Conservation (phyloP, 1,140 invertebrate genomes). For the Yoshiicerus persimilis region DNA sequence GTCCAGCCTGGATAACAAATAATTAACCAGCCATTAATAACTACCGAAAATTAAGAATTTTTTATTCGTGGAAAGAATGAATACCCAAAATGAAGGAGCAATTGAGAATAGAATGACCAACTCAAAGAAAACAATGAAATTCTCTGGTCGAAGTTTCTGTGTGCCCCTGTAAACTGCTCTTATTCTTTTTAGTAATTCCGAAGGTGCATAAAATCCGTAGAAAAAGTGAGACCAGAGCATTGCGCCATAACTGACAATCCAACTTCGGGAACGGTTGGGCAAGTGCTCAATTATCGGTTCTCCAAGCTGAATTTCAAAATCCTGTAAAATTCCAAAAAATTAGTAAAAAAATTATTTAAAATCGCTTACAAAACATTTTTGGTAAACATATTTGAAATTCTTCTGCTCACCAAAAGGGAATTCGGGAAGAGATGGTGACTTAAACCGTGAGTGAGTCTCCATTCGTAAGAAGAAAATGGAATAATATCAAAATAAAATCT, state of each 20-base stretch:
- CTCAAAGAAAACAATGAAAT: conserved; percentile 32
- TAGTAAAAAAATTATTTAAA: conserved; percentile 51
- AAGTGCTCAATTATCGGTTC: conserved; percentile 72
- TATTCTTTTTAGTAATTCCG: conserved; percentile 52
- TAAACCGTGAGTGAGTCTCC: conserved; percentile 51
- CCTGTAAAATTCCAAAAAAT: conserved; percentile 53
- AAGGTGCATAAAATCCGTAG: conserved; percentile 55
- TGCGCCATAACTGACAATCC: conserved; percentile 55
- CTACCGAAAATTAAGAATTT: neutral
- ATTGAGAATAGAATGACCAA: neutral
- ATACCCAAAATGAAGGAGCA: neutral
- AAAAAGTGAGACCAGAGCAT: conserved; percentile 59
- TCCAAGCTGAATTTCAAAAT: conserved; percentile 69
- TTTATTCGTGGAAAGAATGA: neutral
- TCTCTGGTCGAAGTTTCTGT: conserved; percentile 31
- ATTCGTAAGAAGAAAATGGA: conserved; percentile 50
- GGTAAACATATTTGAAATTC: too few species aligned
- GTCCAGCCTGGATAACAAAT: neutral
- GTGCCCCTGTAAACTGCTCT: conserved; percentile 22
- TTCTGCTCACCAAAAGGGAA: conserved; percentile 48
- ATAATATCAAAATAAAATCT: conserved; percentile 51
- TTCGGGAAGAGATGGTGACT: conserved; percentile 52
- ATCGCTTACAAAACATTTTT: too few species aligned
- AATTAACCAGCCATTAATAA: neutral
- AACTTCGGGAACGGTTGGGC: conserved; percentile 58